phyloP scores from a whole-genome alignment of 2,797 vertebrate genomes.

The Triplophysa yarkandensis region DNA sequence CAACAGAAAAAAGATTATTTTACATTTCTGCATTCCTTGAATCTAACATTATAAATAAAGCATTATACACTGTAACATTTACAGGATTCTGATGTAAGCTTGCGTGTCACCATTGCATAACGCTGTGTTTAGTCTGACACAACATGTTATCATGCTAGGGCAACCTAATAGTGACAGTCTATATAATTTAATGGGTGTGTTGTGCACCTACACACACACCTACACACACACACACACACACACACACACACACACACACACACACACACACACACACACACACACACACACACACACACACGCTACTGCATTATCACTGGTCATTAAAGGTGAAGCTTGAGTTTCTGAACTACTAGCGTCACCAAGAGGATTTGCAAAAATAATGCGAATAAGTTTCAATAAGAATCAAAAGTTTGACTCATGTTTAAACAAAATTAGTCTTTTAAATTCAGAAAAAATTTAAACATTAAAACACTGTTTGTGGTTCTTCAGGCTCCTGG shows the following conservation, averaged over 20 bases:
- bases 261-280: background rate
- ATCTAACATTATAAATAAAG: background rate
- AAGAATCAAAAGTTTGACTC: background rate
- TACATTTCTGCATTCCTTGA: too few species aligned
- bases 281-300: background rate
- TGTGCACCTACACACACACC: background rate
- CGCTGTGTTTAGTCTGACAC: conserved; percentile 25
- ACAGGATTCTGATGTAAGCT: background rate
- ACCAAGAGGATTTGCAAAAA: background rate
- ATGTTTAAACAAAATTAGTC: too few species aligned
- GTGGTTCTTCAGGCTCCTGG: conserved; percentile 75
- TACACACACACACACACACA: background rate
- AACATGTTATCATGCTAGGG: conserved; percentile 17
- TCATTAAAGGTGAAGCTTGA: conserved; percentile 32
- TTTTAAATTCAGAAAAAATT: background rate
- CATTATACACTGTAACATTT: background rate
- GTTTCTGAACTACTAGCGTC: background rate
- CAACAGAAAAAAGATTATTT: too few species aligned
- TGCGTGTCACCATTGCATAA: conserved; percentile 7
- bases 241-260: conserved; percentile 5
- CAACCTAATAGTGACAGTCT: background rate
- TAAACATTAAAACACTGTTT: background rate
- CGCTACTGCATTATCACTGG: background rate
- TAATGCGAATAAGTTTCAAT: background rate
- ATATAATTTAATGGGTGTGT: conserved; percentile 46